phyloP scores from a whole-genome alignment of 2,797 vertebrate species.

The Falco cherrug region DNA sequence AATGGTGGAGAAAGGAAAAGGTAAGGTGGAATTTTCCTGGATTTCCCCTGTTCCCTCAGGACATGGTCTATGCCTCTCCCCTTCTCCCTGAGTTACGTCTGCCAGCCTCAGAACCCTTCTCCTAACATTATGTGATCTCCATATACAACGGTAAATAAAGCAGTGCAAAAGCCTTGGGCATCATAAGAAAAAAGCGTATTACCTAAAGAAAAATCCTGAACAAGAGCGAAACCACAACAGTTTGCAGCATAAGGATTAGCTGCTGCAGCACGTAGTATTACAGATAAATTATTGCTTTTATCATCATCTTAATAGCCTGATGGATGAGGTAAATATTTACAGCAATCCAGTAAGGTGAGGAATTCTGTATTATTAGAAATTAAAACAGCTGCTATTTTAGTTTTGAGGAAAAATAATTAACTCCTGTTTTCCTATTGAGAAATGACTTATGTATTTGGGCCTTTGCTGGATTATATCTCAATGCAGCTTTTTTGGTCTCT shows the following conservation, averaged over 20 bases:
- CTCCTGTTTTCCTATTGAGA: neutral
- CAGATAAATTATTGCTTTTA: neutral
- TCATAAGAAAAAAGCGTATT: neutral
- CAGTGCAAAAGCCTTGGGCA: neutral
- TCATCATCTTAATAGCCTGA: neutral
- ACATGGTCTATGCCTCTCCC: neutral
- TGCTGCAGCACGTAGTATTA: conserved; percentile 13
- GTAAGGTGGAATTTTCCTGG: neutral
- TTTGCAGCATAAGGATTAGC: conserved; percentile 46
- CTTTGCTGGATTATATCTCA: neutral
- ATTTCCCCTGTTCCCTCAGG: neutral
- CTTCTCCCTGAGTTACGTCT: neutral
- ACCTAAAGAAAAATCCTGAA: conserved; percentile 20
- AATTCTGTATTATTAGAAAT: neutral
- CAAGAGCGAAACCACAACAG: neutral
- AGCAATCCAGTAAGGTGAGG: neutral
- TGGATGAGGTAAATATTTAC: conserved; percentile 13
- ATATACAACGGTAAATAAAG: neutral
- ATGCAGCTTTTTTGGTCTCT: neutral
- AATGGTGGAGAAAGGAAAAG: neutral
- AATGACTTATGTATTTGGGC: neutral
- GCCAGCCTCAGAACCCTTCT: neutral
- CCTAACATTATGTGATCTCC: neutral
- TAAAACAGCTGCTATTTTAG: neutral
- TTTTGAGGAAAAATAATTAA: neutral